Percentiles rank a stretch among this genome's conserved stretches.
Conservation (phyloP, 2,888 invertebrate genomes). For the Tetragonula carbonaria region DNA sequence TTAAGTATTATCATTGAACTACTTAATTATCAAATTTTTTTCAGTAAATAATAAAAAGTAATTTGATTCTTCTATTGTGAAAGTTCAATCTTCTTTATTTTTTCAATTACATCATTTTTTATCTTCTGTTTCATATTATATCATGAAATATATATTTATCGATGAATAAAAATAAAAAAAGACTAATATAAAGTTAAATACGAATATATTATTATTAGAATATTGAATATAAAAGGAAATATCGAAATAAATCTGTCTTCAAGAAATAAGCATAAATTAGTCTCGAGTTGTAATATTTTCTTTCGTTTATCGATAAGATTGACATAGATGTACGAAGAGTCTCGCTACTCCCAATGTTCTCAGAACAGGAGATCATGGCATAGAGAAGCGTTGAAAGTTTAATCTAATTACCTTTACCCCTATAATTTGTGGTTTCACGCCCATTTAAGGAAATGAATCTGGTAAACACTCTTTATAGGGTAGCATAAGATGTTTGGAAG, state of each 20-base stretch:
- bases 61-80: too few species aligned
- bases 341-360: constrained; percentile 13
- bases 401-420: background rate
- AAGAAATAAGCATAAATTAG: background rate
- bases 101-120: background rate
- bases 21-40: too few species aligned
- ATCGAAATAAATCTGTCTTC: too few species aligned
- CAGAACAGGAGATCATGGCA: constrained; percentile 24
- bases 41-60: too few species aligned
- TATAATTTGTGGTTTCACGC: constrained; percentile 43
- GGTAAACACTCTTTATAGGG: constrained; percentile 68
- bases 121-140: background rate
- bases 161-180: background rate
- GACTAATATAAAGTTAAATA: background rate
- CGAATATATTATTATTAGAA: too few species aligned
- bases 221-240: too few species aligned
- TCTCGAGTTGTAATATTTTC: background rate
- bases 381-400: background rate
- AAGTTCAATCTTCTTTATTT: background rate
- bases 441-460: constrained; percentile 70
- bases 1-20: too few species aligned
- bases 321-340: constrained; percentile 4
- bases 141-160: background rate
- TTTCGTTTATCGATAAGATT: background rate
- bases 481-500: constrained; percentile 52